A percentile compares a stretch with the other conserved stretches of the same genome.
Conservation (phyloP, 2,113 vertebrate species). For the Zosterops hypoxanthus region DNA sequence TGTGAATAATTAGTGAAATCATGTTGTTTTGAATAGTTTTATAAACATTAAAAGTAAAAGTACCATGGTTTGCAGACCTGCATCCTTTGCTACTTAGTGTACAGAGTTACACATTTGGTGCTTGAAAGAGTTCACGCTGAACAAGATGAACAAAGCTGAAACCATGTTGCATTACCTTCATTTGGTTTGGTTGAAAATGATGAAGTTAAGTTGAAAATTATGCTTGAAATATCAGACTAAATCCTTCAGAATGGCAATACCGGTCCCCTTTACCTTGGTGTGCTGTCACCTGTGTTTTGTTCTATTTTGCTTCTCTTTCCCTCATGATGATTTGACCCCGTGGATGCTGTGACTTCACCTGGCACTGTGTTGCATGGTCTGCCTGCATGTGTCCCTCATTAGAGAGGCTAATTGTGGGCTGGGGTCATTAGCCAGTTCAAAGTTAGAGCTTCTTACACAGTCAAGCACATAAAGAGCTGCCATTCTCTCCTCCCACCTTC, state of each 20-base stretch:
- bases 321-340: background rate
- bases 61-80: background rate
- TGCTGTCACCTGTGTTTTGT: background rate
- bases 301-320: background rate
- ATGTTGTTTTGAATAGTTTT: background rate
- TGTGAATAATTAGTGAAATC: background rate
- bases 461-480: background rate
- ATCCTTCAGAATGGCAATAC: background rate
- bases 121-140: background rate
- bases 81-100: background rate
- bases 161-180: background rate
- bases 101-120: background rate
- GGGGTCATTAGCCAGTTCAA: background rate
- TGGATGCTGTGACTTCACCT: background rate
- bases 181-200: background rate
- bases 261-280: background rate
- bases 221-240: background rate
- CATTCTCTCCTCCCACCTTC: background rate
- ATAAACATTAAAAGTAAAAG: background rate
- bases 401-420: accelerated
- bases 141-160: background rate
- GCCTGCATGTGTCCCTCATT: background rate
- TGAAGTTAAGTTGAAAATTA: background rate
- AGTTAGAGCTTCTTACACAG: background rate
- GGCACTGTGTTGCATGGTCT: background rate